Conservation (phyloP, 1,140 invertebrate genomes). For the Hermetia illucens region DNA sequence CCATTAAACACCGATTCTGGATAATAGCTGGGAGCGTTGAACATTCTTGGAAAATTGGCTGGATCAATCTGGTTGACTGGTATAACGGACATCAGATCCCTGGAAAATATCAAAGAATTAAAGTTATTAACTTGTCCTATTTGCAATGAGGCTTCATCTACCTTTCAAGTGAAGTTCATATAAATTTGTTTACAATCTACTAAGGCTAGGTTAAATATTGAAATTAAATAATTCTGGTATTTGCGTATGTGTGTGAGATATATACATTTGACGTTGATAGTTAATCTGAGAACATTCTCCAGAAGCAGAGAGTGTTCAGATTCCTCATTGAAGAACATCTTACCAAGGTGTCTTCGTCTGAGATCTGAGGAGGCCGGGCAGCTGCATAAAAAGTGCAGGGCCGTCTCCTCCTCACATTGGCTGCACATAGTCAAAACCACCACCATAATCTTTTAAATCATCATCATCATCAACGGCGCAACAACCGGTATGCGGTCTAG, state of each 20-base stretch:
- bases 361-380: no score
- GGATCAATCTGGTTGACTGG: conserved; percentile 27
- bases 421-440: no score
- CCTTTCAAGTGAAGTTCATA: background rate
- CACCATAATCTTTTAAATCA: no score
- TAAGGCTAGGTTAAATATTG: background rate
- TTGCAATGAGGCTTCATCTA: background rate
- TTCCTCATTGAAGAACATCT: no score
- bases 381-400: no score
- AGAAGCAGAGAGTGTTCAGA: no score
- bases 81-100: conserved; percentile 28
- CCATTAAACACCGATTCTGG: conserved; percentile 29
- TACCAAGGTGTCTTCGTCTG: no score
- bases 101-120: conserved; percentile 15
- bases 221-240: background rate
- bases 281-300: no score
- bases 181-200: background rate
- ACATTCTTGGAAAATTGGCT: conserved; percentile 27
- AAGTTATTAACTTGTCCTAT: no score
- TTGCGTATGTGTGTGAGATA: background rate
- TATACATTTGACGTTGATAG: background rate
- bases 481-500: no score
- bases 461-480: no score
- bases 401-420: no score
- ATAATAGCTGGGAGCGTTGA: conserved; percentile 29